Conservation (phyloP, 2,113 vertebrate genomes). For the Herpailurus yagouaroundi region DNA sequence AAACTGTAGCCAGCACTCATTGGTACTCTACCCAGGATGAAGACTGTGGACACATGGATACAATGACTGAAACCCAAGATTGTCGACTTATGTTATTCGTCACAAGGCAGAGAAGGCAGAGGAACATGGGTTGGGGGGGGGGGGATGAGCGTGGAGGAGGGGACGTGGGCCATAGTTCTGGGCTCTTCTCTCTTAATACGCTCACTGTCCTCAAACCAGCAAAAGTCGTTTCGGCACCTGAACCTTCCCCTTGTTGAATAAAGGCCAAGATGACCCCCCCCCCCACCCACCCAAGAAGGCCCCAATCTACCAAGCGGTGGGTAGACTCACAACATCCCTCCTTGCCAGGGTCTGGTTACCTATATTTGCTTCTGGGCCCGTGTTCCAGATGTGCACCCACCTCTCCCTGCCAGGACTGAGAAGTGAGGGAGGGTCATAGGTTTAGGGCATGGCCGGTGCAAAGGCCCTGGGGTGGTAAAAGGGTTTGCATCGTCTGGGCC, state of each 20-base stretch:
- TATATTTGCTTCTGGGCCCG: background rate
- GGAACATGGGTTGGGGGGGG: fast-evolving
- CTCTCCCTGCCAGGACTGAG: background rate
- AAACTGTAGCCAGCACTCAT: fast-evolving
- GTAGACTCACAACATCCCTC: fast-evolving
- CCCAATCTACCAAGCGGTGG: background rate
- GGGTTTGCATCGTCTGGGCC: background rate
- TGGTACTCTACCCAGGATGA: fast-evolving
- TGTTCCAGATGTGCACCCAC: background rate
- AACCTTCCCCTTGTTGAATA: background rate
- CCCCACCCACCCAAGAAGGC: too few species aligned
- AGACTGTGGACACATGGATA: fast-evolving
- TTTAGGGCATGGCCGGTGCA: background rate
- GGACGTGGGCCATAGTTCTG: background rate
- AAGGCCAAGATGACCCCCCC: background rate
- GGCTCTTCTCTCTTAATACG: fast-evolving
- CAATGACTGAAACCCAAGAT: background rate
- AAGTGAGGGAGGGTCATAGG: background rate
- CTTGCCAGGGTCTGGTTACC: background rate
- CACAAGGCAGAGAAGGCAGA: background rate
- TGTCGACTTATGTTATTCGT: background rate
- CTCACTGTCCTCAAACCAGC: background rate
- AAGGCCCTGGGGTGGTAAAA: background rate
- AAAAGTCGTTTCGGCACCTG: background rate
- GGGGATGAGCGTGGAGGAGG: too few species aligned